Percentiles rank a stretch among this genome's conserved stretches.
Conservation (phyloP, 2,888 invertebrate species). For the Tillus elongatus region DNA sequence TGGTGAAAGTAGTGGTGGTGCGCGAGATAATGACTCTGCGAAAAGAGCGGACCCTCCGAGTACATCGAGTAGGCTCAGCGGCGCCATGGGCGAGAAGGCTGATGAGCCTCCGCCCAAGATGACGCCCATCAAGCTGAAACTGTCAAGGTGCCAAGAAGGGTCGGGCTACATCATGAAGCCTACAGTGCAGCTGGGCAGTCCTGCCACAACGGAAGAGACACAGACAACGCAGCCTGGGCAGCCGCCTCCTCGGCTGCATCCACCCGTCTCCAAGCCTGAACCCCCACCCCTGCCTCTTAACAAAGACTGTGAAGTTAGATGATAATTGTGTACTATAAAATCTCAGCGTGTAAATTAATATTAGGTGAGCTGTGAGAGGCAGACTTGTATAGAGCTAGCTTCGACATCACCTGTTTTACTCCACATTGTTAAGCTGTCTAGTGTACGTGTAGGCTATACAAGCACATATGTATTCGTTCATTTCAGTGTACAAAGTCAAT, state of each 20-base stretch:
- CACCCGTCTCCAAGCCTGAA: conserved; percentile 22
- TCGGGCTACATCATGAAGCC: conserved; percentile 55
- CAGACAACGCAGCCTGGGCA: conserved; percentile 32
- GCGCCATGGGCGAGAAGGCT: conserved; percentile 42
- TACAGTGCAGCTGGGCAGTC: conserved; percentile 27
- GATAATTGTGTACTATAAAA: too few species aligned
- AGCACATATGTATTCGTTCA: conserved; percentile 27
- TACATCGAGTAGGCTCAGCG: conserved; percentile 44
- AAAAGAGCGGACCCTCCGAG: conserved; percentile 35
- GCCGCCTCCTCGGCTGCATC: conserved; percentile 27
- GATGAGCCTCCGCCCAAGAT: conserved; percentile 40
- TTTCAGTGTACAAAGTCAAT: conserved; percentile 46
- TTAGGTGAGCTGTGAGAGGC: conserved; percentile 32
- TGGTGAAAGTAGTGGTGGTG: conserved; percentile 12
- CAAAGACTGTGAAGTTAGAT: conserved; percentile 83
- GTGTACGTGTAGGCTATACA: conserved; percentile 33
- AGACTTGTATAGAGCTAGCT: conserved; percentile 35
- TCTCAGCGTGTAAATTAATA: too few species aligned
- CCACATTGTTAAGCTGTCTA: conserved; percentile 37
- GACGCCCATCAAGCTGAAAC: conserved; percentile 74
- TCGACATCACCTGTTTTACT: conserved; percentile 35
- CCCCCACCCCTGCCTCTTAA: conserved; percentile 53
- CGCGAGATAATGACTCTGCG: conserved; percentile 15
- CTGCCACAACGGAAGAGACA: conserved; percentile 32
- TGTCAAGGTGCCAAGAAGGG: conserved; percentile 73